Base-by-base conservation (phyloP, 2,888 invertebrate genomes). In the Cabera pusaria region DNA sequence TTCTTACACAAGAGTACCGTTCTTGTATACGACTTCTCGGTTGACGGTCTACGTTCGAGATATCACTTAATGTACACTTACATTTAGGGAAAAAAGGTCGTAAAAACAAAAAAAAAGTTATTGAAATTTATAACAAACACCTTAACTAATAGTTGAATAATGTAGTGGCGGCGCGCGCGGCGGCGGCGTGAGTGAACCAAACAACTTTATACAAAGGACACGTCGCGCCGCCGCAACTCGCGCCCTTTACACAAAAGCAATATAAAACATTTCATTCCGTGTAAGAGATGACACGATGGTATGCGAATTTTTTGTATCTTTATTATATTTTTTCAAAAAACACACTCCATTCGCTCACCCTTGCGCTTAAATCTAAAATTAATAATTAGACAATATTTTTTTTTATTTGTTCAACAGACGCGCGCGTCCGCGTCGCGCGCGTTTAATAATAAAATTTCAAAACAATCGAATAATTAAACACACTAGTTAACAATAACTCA, bases 391-490 rank as follows among this genome's bases (percentile, higher is more conserved):
- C 86, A 87, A 87, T 87, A 86, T 84, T 83, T 78, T 80, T 36
- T 71, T 80, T 82, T 82, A 85, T 85, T 86, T 79, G 87, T 86
- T 88, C 88, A 88, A 88, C 88, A 87, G 85, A 87, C 87, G 86
- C 87, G 85, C 81, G 81, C 81, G 75, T 59, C 70, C 62, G 75
- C 67, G 58, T 72, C 55, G 77, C 85, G 79, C 85, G 83, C 86
- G 85, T 86, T 85, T 87, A 76, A 85, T 86, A 86, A 86, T 86
- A 88, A 87, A 87, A 85, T 84, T 85, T 87, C 81, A 88, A 87
- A 88, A 87, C 88, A 87, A 88, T 88, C 87, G 87, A 87, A 88
- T 86, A 86, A 85, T 86, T 87, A 87, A 87, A 88, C 87, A 87
- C 88, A 88, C 88, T 88, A 87, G 88, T 87, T 84, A 88, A 88